Evolutionary conservation across 2,888 invertebrate species (phyloP), one percentile per base, ranked within the genome.

Genomic region (Drosophila phalerata): DNA sequence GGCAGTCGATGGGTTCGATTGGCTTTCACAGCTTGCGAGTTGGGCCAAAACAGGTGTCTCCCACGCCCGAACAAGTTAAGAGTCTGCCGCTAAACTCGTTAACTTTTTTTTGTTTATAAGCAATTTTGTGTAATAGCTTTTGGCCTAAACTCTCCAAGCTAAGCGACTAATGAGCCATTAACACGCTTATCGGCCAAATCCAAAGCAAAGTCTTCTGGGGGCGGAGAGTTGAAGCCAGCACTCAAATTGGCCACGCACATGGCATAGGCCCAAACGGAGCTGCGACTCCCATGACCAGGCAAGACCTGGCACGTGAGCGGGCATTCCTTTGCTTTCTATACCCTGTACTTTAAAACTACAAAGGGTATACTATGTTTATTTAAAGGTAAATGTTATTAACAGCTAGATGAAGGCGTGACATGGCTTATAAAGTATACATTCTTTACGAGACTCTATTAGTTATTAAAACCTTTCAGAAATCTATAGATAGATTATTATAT

Each of bases 81-180:
- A 58, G 64, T 51, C 19, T 32, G 62, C 61, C 40, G 60, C 19
- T 15, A 56, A 62, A 34, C 70, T 75, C 61, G 68, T 61, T 67
- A 62, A 70, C 58, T 57, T 67, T 72, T 64, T 70, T 70, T 67
- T 72, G 62, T 70, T 70, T 25, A 67, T 72, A 53, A 47, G 51
- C 64, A 65, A 71, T 77, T 87, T 86, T 52, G 40, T 43, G 63
- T 82, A 79, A 79, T 83, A 66, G 70, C 70, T 69, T 73, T 63
- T 71, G 69, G 68, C 62, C 68, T 38, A 49, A 61, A 63, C 58
- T 47, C 51, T 60, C 45, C 28, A 42, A 70, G 69, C 63, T 56
- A 30, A 57, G 65, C 55, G 38, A 63, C 85, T 89, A 85, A 85
- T 85, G 88, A 89, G 87, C 85, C 65, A 81, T 85, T 85, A 87